Base-by-base conservation (phyloP, 2,888 invertebrate genomes). In the Palloptera scutellata region DNA sequence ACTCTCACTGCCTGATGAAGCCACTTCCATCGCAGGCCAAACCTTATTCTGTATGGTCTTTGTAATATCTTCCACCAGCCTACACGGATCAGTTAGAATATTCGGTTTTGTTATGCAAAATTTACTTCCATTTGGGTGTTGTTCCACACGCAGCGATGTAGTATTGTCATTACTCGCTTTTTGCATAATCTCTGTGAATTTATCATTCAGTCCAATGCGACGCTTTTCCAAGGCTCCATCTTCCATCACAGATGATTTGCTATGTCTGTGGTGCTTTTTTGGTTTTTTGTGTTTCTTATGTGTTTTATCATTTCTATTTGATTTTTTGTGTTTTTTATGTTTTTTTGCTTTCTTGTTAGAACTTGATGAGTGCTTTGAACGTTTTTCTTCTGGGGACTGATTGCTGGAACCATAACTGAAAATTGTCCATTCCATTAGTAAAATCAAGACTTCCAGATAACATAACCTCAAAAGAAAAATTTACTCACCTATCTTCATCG, bases 1-100 rank as follows among this genome's bases (percentile, higher is more conserved):
- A 75, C 89, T 88, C 59, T 90, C 91, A 40, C 89, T 89, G 72
- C 88, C 89, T 0, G 91, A 91, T n/a, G 91, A 91, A 71, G 90
- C 88, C 17, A 90, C 87, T 79, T 91, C 91, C 75, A 90, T 81
- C 3, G 88, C 83, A 13, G 85, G 81, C 66, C 83, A 67, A 9
- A 81, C 79, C 71, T 84, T 83, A 45, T 81, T 80, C 62, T 84
- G 79, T 80, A 83, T 77, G 71, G 85, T 87, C 70, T 85, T 84
- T 5, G 86, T 84, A 48, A 88, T 86, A 78, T 86, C 86, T 62
- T 86, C 85, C 17, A 87, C 87, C 61, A 88, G 79, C 69, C 86
- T 84, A 61, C 85, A 83, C 10, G 87, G 84, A 77, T 87, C 87
- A n/a, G 85, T 86, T 55, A 82, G 79, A 60, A 83, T 75, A 71